Evolutionary conservation across 2,113 vertebrate species (phyloP).

Genomic region (Oncorhynchus tshawytscha): DNA sequence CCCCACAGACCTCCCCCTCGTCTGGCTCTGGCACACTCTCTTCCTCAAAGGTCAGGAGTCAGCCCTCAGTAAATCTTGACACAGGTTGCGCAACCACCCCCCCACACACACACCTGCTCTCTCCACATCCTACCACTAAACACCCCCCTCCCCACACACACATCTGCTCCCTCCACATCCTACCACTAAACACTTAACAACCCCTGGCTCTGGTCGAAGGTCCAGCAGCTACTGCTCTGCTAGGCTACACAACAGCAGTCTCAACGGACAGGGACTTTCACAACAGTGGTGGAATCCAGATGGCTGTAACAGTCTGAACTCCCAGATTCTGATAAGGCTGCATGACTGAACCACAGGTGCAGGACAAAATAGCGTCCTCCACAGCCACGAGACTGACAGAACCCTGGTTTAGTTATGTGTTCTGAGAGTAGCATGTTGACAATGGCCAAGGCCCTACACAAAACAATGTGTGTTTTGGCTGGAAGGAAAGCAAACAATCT

Average conservation of each 20-base stretch:
- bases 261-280: constrained; percentile 23
- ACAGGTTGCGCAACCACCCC: constrained; percentile 59
- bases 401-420: constrained; percentile 45
- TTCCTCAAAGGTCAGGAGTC: constrained; percentile 66
- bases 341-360: constrained; percentile 31
- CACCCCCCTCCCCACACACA: constrained; percentile 37
- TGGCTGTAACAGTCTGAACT: constrained; percentile 44
- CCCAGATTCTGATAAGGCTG: constrained; percentile 53
- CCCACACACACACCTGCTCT: constrained; percentile 56
- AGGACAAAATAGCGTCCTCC: constrained; percentile 36
- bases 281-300: constrained; percentile 55
- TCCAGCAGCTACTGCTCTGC: constrained; percentile 35
- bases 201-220: constrained; percentile 14
- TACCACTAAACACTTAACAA: constrained; percentile 44
- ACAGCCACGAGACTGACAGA: constrained; percentile 40
- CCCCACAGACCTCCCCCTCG: constrained; percentile 45
- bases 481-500: constrained; percentile 62
- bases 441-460: constrained; percentile 66
- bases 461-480: constrained; percentile 77
- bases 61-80: constrained; percentile 53
- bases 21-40: constrained; percentile 40
- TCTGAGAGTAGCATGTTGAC: constrained; percentile 63
- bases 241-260: constrained; percentile 15
- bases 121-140: constrained; percentile 38
- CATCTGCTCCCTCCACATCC: constrained; percentile 58